A percentile compares a stretch with the other conserved stretches of the same genome.
Conservation (phyloP, 1,140 invertebrate species). For the Homalodisca vitripennis region DNA sequence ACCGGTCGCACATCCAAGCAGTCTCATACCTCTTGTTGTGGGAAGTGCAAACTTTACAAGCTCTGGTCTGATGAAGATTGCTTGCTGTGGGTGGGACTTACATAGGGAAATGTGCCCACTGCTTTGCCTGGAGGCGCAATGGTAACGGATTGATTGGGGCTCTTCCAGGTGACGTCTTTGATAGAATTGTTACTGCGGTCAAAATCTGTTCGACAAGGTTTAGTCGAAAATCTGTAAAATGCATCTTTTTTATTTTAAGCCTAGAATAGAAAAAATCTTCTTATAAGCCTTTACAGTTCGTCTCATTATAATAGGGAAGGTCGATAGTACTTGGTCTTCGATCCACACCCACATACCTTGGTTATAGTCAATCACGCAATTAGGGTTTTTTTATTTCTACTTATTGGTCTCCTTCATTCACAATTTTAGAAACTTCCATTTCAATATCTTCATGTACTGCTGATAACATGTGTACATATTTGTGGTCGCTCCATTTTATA, state of each 20-base stretch:
- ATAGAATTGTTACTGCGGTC: not conserved
- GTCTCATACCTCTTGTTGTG: too few species aligned
- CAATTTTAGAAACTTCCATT: not conserved
- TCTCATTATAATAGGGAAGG: constrained; percentile 8
- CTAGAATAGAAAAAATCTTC: constrained; percentile 27
- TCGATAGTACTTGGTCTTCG: not conserved
- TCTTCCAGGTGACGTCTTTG: not conserved
- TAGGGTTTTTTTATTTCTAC: not conserved
- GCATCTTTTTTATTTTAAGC: not conserved
- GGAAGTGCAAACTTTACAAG: too few species aligned
- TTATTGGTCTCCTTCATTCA: not conserved
- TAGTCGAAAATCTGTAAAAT: constrained; percentile 1
- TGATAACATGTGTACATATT: not conserved
- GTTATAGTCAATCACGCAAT: not conserved
- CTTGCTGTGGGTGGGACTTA: too few species aligned
- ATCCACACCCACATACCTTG: not conserved
- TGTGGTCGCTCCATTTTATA: not conserved
- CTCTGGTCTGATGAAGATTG: too few species aligned
- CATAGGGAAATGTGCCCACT: too few species aligned
- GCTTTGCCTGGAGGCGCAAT: too few species aligned
- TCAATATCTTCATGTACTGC: not conserved
- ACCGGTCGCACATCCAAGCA: too few species aligned
- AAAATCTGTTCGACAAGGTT: constrained; percentile 10
- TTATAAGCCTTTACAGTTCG: not conserved
- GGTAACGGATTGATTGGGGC: too few species aligned